phyloP scores from a whole-genome alignment of 2,888 invertebrate genomes.

The Anticlea derivata region DNA sequence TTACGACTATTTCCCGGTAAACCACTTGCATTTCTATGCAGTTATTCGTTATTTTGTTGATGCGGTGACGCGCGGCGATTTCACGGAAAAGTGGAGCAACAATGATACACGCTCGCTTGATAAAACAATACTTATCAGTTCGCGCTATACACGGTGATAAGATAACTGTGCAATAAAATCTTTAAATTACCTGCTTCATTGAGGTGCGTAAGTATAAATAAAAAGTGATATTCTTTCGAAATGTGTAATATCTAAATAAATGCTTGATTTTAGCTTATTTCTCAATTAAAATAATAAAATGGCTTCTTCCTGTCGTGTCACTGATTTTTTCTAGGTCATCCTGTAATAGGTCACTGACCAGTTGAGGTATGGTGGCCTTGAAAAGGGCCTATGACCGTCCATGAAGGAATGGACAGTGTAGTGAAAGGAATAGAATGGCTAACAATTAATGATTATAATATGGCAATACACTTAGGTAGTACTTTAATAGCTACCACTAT shows the following conservation, averaged over 20 bases:
- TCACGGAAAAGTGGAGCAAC: conserved; percentile 64
- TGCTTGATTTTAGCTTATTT: not conserved
- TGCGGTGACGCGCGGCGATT: conserved; percentile 50
- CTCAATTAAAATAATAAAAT: conserved; percentile 1
- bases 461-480: conserved; percentile 8
- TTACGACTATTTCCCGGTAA: conserved; percentile 12
- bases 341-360: too few species aligned
- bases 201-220: conserved; percentile 15
- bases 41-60: conserved; percentile 37
- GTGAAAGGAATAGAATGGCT: too few species aligned
- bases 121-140: conserved; percentile 63
- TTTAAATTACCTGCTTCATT: conserved; percentile 34
- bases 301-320: too few species aligned
- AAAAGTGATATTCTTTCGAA: conserved; percentile 8
- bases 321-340: too few species aligned
- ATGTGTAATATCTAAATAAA: conserved; percentile 17
- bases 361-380: too few species aligned
- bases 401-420: too few species aligned
- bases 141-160: conserved; percentile 49
- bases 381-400: too few species aligned
- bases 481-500: too few species aligned
- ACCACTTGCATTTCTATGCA: conserved; percentile 57
- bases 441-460: conserved; percentile 3
- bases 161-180: conserved; percentile 52
- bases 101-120: conserved; percentile 58